Conservation (phyloP, 1,140 invertebrate genomes). For the Bradynema listronoti region DNA sequence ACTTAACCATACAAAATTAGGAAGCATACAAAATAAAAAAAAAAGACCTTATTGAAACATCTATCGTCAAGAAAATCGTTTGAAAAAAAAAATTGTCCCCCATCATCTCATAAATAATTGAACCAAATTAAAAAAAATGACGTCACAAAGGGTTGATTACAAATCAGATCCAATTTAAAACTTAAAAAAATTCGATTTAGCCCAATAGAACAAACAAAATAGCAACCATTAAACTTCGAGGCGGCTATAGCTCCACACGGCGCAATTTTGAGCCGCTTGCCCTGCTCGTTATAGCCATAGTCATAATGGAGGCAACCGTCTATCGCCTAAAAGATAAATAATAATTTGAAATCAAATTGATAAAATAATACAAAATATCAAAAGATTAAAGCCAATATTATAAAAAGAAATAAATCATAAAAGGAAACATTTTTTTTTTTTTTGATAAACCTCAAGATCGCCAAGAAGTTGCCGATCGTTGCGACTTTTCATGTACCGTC, state of each 20-base stretch:
- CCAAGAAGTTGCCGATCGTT: slow-evolving; percentile 90
- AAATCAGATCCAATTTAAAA: neutral
- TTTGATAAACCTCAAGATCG: slow-evolving; percentile 32
- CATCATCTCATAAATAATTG: slow-evolving; percentile 1
- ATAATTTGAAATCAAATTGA: neutral
- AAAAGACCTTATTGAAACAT: slow-evolving; percentile 6
- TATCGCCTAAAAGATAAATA: neutral
- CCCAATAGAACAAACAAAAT: slow-evolving; percentile 5
- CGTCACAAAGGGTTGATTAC: neutral
- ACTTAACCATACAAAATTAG: too few relatives aligned
- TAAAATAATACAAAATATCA: neutral
- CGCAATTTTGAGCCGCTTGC: slow-evolving; percentile 67
- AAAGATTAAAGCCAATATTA: neutral
- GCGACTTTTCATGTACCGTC: slow-evolving; percentile 91
- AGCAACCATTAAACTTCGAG: slow-evolving; percentile 84
- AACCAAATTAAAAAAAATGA: neutral
- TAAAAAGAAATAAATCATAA: neutral
- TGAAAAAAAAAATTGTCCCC: slow-evolving; percentile 12
- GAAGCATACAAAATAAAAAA: neutral
- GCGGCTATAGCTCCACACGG: slow-evolving; percentile 93
- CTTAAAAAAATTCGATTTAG: neutral
- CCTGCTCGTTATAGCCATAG: slow-evolving; percentile 1
- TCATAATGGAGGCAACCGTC: neutral
- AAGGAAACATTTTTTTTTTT: slow-evolving; percentile 2
- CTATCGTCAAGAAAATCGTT: slow-evolving; percentile 16